phyloP scores from a whole-genome alignment of 2,888 invertebrate species.

The Drosophila helvetica region DNA sequence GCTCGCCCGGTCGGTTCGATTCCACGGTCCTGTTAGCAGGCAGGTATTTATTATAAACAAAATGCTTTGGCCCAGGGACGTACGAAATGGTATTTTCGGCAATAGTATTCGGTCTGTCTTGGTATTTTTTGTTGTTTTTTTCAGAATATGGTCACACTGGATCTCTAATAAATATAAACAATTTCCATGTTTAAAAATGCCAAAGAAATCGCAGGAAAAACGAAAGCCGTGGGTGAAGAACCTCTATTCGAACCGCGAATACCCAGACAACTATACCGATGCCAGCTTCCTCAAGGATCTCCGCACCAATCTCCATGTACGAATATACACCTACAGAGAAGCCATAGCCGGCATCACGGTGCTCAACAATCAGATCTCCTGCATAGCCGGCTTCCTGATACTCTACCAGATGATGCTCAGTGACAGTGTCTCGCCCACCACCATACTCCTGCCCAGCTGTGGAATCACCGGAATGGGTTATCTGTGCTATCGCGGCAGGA shows the following conservation, averaged over 20 bases:
- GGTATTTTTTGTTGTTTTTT: neutral
- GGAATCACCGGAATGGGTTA: slow-evolving; percentile 87
- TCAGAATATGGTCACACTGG: neutral
- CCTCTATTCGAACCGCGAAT: slow-evolving; percentile 93
- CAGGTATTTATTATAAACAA: neutral
- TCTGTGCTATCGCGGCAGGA: slow-evolving; percentile 85
- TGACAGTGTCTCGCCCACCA: slow-evolving; percentile 87
- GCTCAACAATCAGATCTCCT: slow-evolving; percentile 91
- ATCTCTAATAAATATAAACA: neutral
- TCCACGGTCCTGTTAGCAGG: neutral
- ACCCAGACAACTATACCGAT: slow-evolving; percentile 97
- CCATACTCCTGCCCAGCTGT: slow-evolving; percentile 86
- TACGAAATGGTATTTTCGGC: neutral
- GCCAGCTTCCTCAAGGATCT: slow-evolving; percentile 93
- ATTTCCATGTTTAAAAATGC: slow-evolving; percentile 42
- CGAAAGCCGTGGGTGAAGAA: slow-evolving; percentile 91
- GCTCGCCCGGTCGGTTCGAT: slow-evolving; percentile 2
- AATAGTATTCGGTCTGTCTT: neutral
- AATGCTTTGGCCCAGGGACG: neutral
- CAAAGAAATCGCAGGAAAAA: slow-evolving; percentile 40
- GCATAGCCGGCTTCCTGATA: slow-evolving; percentile 89
- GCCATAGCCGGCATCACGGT: slow-evolving; percentile 91
- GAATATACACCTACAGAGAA: slow-evolving; percentile 86
- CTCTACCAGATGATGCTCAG: slow-evolving; percentile 90
- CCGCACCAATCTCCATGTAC: slow-evolving; percentile 91